Percentiles rank a stretch among this genome's conserved stretches.
phyloP scores from a whole-genome alignment of 2,797 vertebrate genomes.

The Linurgus olivaceus region DNA sequence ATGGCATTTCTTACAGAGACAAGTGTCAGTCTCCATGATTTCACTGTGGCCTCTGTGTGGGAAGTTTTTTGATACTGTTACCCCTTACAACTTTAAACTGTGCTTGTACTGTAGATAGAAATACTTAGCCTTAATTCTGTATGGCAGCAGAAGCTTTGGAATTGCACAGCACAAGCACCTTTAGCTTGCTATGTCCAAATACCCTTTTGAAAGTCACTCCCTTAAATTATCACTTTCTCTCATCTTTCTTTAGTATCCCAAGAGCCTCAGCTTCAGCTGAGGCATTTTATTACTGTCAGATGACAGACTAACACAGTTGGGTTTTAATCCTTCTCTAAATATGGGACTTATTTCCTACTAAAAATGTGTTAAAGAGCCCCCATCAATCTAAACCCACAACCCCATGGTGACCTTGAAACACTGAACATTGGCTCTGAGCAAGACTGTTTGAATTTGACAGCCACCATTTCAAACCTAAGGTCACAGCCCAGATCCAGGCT shows the following conservation, averaged over 20 bases:
- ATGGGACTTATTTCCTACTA: neutral
- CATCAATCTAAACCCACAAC: neutral
- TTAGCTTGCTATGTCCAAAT: neutral
- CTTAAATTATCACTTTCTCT: neutral
- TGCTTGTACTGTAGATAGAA: neutral
- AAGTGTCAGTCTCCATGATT: neutral
- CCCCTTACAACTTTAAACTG: neutral
- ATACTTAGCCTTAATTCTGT: neutral
- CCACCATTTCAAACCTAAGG: neutral
- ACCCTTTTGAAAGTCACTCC: neutral
- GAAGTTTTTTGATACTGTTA: neutral
- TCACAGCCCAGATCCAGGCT: neutral
- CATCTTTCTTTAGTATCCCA: neutral
- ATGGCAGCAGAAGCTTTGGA: neutral
- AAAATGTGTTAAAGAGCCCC: neutral
- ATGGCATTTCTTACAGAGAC: neutral
- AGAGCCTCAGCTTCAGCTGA: neutral
- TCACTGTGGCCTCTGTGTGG: neutral
- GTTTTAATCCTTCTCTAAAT: neutral
- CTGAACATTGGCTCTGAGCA: neutral
- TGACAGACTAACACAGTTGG: neutral
- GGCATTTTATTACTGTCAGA: neutral
- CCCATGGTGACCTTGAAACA: neutral
- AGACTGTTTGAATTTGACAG: neutral
- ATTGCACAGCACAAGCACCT: neutral